Evolutionary conservation across 2,888 invertebrate species (phyloP).

Genomic region (Apodemia hepburni): DNA sequence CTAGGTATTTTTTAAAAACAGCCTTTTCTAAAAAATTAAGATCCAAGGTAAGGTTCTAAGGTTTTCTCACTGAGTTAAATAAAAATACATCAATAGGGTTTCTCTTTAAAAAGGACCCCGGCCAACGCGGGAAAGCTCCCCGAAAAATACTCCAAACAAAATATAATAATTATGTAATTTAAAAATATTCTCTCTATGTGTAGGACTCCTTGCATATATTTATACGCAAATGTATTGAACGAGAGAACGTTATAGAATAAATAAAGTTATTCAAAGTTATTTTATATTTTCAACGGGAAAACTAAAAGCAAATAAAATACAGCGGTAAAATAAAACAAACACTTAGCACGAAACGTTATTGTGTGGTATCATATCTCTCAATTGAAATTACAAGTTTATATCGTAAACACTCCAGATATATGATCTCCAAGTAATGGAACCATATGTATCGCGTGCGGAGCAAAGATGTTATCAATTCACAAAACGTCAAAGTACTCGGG

Average conservation of each 20-base stretch:
- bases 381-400: conserved; percentile 12
- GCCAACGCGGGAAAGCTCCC: too few relatives aligned
- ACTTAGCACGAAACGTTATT: conserved; percentile 1
- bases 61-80: too few relatives aligned
- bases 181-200: too few relatives aligned
- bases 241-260: conserved; percentile 18
- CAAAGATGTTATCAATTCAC: conserved; percentile 35
- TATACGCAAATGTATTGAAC: conserved; percentile 28
- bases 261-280: neutral
- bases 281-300: neutral
- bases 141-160: too few relatives aligned
- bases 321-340: neutral
- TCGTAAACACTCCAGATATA: conserved; percentile 24
- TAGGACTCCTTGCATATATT: too few relatives aligned
- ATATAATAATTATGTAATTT: too few relatives aligned
- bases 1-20: too few relatives aligned
- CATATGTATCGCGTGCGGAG: conserved; percentile 31
- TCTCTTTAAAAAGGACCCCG: too few relatives aligned
- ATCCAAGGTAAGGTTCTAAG: too few relatives aligned
- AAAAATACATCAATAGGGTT: too few relatives aligned
- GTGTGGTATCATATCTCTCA: conserved; percentile 2
- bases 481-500: conserved; percentile 34
- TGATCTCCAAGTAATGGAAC: conserved; percentile 28
- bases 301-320: neutral
- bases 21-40: too few relatives aligned